Base-by-base conservation (phyloP, 2,113 vertebrate species). In the Mormyrus iriodes region DNA sequence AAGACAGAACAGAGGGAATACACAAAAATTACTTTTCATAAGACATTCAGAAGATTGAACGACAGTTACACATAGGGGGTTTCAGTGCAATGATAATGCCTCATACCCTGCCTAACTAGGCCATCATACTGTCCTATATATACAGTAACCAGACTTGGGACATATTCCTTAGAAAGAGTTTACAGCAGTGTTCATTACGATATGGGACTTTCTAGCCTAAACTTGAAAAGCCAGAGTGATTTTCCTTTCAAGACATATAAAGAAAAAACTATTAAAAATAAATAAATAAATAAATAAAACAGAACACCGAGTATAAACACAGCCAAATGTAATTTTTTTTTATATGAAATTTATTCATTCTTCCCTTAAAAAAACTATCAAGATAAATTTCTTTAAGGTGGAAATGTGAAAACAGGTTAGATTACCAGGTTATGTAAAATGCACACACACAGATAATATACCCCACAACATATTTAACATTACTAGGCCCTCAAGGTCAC, bases 1-100 rank as follows among this genome's bases (percentile, higher is more conserved):
- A 51, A 85, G 83, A 85, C 83, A 85, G 83, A 84, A 46, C 46
- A 84, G 79, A 83, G 42, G n/a, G n/a, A 85, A 51, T 17, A 27
- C 44, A 49, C 10, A 48, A 85, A 15, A 85, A 27, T 31, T 27
- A 27, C 48, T 85, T 15, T 51, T 85, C 46, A 46, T 44, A 19
- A 83, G 44, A 48, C 48, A 51, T 85, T 51, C 8, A 10, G 48
- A 27, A 85, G 10, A 79, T 8, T 42, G 17, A 76, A 76, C 31
- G 52, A 53, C 73, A 42, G 2, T 76, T 42, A 79, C 42, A 79
- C 73, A 79, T 4, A 19, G 17, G 15, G 10, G 15, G 73, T 42
- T 19, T 42, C 6, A 35, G 15, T 17, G 73, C 35, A 39, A 15
- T 76, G 31, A 76, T 35, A 76, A 35, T 76, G 35, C 31, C 35